Percentiles rank a stretch among this genome's conserved stretches.
phyloP scores from a whole-genome alignment of 2,113 vertebrate species.

The Apaloderma vittatum region DNA sequence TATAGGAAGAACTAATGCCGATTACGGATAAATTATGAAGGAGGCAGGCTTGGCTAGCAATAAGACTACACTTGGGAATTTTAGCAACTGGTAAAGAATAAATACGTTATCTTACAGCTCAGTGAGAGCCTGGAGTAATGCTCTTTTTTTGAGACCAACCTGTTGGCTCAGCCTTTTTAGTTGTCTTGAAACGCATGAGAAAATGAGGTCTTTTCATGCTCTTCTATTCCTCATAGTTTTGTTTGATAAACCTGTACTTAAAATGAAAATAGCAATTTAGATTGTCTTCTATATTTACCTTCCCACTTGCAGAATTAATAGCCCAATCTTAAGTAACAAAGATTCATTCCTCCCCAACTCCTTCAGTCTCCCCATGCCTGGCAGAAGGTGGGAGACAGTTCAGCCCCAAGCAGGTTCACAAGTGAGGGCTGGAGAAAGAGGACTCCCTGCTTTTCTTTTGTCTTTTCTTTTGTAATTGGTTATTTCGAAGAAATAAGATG shows the following conservation, averaged over 20 bases:
- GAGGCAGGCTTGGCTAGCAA: not conserved
- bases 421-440: not conserved
- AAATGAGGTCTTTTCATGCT: not conserved
- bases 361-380: not conserved
- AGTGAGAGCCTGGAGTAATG: not conserved
- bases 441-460: too few species aligned
- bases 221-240: not conserved
- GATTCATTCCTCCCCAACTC: not conserved
- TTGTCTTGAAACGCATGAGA: not conserved
- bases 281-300: not conserved
- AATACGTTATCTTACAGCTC: not conserved
- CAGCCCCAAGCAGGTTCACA: not conserved
- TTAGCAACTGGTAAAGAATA: not conserved
- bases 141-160: not conserved
- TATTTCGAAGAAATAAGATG: constrained; percentile 7
- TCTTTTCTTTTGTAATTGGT: too few species aligned
- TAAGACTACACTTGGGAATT: not conserved
- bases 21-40: not conserved
- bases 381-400: not conserved
- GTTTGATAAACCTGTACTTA: not conserved
- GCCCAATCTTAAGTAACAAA: not conserved
- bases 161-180: not conserved
- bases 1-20: not conserved
- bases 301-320: not conserved
- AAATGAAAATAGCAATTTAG: not conserved